Base-by-base conservation (phyloP, 2,797 vertebrate genomes). In the Austrolebias charrua region DNA sequence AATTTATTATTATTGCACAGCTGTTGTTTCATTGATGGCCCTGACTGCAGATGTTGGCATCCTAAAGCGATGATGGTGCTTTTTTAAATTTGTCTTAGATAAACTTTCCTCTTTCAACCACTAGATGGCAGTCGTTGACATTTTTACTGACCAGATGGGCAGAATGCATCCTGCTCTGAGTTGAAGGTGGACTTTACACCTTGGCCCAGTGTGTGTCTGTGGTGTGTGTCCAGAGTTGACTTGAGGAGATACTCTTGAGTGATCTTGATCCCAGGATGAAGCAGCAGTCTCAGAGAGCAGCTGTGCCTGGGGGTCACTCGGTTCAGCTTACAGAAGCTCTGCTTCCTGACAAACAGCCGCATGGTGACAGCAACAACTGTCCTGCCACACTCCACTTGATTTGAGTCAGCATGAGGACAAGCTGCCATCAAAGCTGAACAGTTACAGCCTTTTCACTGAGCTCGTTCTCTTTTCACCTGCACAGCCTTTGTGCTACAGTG, bases 121-220 rank as follows among this genome's bases (percentile, higher is more conserved):
- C 82, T 78, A 86, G 88, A 63, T 81, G 86, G 75, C 85, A 69
- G 57, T 64, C 59, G 9, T 11, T 31, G 10, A 1, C 14, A 63
- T 50, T 49, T 14, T 18, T 24, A 28, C 28, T 10, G 24, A 47
- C 9, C 4, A 1, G 16, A 0, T 24, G 2, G 0, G 0, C 12
- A 47, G 12, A 5, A 4, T 57, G 46, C 33, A 9, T 20, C 5
- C 2, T 16, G 20, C 15, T 35, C 11, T 15, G 33, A 11, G 9
- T 38, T 48, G 46, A n/a, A 60, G 56, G 45, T 20, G 71, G 38
- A 49, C 12, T 8, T 58, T 12, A 19, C 1, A 6, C 1, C 9
- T 20, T 40, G 46, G 14, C 35, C 55, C n/a, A 49, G 49, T 53
- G 47, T 66, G 60, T 31, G 63, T 38, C 6, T 38, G 35, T 38